Conservation (phyloP, 2,888 invertebrate species). For the Mallateleia sp. region DNA sequence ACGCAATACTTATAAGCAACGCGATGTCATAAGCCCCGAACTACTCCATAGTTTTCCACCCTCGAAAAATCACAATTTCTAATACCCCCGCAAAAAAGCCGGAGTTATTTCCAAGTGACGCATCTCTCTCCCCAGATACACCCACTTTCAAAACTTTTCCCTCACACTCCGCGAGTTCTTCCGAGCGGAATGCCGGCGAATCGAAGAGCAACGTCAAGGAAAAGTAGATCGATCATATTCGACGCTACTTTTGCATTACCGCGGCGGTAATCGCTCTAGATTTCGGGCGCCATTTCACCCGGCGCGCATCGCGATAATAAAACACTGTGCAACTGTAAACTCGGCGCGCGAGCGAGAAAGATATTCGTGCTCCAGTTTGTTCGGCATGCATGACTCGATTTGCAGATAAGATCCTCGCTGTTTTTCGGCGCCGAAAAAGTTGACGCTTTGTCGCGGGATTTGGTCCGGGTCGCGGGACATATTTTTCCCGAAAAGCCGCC, state of each 20-base stretch:
- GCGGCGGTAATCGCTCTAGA: constrained; percentile 6
- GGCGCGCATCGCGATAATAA: not conserved
- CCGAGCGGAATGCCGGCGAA: constrained; percentile 1
- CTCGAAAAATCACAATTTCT: constrained; percentile 33
- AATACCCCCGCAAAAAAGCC: constrained; percentile 27
- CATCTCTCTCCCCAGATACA: constrained; percentile 6
- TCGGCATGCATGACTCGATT: constrained; percentile 20
- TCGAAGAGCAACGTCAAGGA: not conserved
- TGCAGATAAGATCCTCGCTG: constrained; percentile 50
- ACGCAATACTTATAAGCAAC: too few relatives aligned
- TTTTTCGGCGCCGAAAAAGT: constrained; percentile 1
- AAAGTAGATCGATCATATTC: constrained; percentile 33
- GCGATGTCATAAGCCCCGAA: too few relatives aligned
- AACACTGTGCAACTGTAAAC: not conserved
- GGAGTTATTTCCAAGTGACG: constrained; percentile 36
- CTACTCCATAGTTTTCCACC: not conserved
- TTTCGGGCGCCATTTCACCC: constrained; percentile 15
- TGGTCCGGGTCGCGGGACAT: too few relatives aligned
- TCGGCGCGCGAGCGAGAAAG: not conserved
- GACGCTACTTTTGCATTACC: constrained; percentile 28
- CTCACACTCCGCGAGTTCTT: constrained; percentile 25
- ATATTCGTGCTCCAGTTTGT: constrained; percentile 27
- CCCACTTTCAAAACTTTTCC: not conserved
- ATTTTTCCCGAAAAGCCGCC: constrained; percentile 70
- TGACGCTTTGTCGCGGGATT: constrained; percentile 39